Evolutionary conservation across 2,113 vertebrate species (phyloP), one percentile per base, ranked within the genome.

Genomic region (Ammospiza nelsoni): DNA sequence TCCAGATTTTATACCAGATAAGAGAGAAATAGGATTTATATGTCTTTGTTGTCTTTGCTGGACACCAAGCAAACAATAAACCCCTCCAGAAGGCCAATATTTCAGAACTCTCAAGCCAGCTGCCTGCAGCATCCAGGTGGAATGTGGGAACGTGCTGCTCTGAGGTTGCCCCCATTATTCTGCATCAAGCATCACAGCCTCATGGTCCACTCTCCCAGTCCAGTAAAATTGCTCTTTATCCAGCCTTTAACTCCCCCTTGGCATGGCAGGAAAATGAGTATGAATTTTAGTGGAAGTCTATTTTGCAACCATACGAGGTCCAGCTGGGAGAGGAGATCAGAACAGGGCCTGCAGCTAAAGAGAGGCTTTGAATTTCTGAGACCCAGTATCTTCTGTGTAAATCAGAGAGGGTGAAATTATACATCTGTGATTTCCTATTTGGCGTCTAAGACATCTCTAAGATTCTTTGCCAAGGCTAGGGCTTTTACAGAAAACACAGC

Each of bases 341-440:
- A 89, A 61, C 22, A 74, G 28, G 6, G 29, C 31, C 31, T 33
- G 28, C 66, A 52, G 48, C 69, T 86, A 41, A 22, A 84, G 46
- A 80, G 20, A 73, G 22, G 23, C 65, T 87, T 86, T 80, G 59
- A 77, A 81, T 92, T 90, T 93, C 80, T 81, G n/a, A 90, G 48
- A 74, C 23, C 10, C 5, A 9, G 76, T 92, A 63, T 84, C 57
- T 84, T 84, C 39, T 63, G 35, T 31, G 46, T 83, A 77, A 81
- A 78, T 84, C 35, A 67, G 69, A 69, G 46, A 58, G 7, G 3
- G 11, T 89, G 43, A 74, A 83, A 74, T 59, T 46, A 48, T 66
- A 55, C 65, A 54, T 63, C 51, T 84, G 72, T 83, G 65, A 90
- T 67, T 90, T 95, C 39, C 48, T 63, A 71, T 82, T 28, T 84